Conservation (phyloP, 2,113 vertebrate genomes). For the Dromaius novaehollandiae region DNA sequence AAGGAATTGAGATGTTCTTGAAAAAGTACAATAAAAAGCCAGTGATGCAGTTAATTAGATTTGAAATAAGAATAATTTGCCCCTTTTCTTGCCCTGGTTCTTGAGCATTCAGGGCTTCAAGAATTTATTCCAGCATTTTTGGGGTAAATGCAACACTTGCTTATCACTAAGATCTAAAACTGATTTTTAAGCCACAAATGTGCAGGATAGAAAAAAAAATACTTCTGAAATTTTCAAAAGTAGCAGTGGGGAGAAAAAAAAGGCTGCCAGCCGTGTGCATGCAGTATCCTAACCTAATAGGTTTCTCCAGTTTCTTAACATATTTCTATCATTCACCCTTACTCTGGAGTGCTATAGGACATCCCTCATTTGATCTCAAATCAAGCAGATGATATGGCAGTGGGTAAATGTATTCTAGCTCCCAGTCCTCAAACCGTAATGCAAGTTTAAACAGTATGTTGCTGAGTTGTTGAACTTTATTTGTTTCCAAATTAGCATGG, state of each 20-base stretch:
- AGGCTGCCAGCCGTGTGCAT: neutral
- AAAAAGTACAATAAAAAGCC: slow-evolving; percentile 23
- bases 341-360: slow-evolving; percentile 65
- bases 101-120: neutral
- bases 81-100: neutral
- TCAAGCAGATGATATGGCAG: slow-evolving; percentile 69
- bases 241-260: neutral
- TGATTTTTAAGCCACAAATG: neutral
- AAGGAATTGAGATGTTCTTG: slow-evolving; percentile 38
- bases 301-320: slow-evolving; percentile 59
- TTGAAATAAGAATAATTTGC: slow-evolving; percentile 16
- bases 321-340: slow-evolving; percentile 49
- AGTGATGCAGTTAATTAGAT: slow-evolving; percentile 26
- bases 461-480: slow-evolving; percentile 67
- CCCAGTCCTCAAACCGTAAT: slow-evolving; percentile 54
- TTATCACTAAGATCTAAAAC: neutral
- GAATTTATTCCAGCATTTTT: neutral
- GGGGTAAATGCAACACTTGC: neutral
- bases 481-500: slow-evolving; percentile 64
- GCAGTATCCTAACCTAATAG: slow-evolving; percentile 27
- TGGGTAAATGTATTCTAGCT: slow-evolving; percentile 63
- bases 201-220: neutral
- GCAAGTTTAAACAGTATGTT: slow-evolving; percentile 67
- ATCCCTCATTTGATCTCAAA: slow-evolving; percentile 70
- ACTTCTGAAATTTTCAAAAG: neutral